Conservation (phyloP, 1,140 invertebrate genomes). For the Mylabris phalerata region DNA sequence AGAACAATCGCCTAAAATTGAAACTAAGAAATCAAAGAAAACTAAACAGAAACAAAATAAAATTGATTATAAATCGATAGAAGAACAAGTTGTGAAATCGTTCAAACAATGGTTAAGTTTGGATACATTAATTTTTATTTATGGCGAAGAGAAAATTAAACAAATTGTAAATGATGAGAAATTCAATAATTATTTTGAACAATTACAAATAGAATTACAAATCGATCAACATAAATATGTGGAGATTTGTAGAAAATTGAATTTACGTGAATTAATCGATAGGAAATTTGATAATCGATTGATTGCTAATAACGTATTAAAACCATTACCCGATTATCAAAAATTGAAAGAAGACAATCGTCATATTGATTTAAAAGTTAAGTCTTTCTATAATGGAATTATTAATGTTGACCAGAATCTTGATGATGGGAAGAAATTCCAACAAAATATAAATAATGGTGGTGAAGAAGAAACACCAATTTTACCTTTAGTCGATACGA, state of each 20-base stretch:
- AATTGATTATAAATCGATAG: conserved; percentile 13
- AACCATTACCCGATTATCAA: conserved; percentile 51
- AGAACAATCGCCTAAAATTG: conserved; percentile 24
- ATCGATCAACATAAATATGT: conserved; percentile 42
- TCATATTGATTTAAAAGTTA: conserved; percentile 49
- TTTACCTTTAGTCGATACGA: conserved; percentile 49
- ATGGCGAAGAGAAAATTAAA: conserved; percentile 51
- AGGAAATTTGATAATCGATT: conserved; percentile 43
- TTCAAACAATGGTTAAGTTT: conserved; percentile 54
- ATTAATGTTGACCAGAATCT: conserved; percentile 21
- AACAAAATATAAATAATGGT: conserved; percentile 25
- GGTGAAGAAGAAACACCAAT: conserved; percentile 29
- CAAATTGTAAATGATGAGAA: conserved; percentile 50
- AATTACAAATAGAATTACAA: too few species aligned
- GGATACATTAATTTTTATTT: conserved; percentile 49
- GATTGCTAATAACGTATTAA: conserved; percentile 36
- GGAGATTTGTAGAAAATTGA: conserved; percentile 48
- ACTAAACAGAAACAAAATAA: conserved; percentile 4
- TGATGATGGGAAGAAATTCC: conserved; percentile 13
- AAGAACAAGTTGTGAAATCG: conserved; percentile 27
- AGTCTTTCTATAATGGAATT: conserved; percentile 46
- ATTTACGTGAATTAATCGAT: conserved; percentile 50
- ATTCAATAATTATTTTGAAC: conserved; percentile 48
- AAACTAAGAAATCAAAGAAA: conserved; percentile 10
- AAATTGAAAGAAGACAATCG: conserved; percentile 51